phyloP scores from a whole-genome alignment of 2,797 vertebrate species.

The Acipenser oxyrinchus region DNA sequence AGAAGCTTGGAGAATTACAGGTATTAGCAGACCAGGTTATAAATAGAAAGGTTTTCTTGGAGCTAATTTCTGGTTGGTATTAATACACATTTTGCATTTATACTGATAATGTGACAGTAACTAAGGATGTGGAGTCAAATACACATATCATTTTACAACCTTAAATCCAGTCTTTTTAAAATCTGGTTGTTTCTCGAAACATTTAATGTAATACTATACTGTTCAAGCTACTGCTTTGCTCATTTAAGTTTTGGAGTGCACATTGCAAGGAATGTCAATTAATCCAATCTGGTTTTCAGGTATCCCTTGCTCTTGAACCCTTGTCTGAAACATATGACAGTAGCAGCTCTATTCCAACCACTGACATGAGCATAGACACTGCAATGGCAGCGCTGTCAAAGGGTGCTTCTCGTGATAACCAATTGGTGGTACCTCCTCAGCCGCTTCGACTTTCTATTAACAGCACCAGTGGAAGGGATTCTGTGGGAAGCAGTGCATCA shows the following conservation, averaged over 20 bases:
- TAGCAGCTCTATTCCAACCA: constrained; percentile 51
- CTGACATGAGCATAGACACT: constrained; percentile 43
- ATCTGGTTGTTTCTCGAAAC: too few relatives aligned
- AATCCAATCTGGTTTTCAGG: constrained; percentile 48
- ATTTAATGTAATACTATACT: too few relatives aligned
- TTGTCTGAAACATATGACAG: constrained; percentile 68
- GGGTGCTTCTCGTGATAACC: constrained; percentile 29
- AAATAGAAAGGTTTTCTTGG: too few relatives aligned
- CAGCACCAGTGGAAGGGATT: constrained; percentile 39
- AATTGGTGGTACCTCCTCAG: constrained; percentile 30
- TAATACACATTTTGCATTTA: too few relatives aligned
- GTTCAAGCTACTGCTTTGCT: too few relatives aligned
- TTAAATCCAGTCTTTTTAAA: too few relatives aligned
- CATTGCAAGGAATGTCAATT: too few relatives aligned
- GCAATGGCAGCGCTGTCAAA: constrained; percentile 27
- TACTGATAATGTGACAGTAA: too few relatives aligned
- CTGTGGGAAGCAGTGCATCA: constrained; percentile 38
- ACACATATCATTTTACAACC: too few relatives aligned
- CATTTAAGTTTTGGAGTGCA: too few relatives aligned
- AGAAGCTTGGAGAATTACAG: constrained; percentile 89
- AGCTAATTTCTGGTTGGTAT: too few relatives aligned
- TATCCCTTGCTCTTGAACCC: constrained; percentile 76
- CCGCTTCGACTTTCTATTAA: constrained; percentile 23
- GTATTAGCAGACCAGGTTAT: constrained; percentile 36
- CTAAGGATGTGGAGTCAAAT: too few relatives aligned